phyloP scores from a whole-genome alignment of 1,140 invertebrate species.

The Drosophila malerkotliana region DNA sequence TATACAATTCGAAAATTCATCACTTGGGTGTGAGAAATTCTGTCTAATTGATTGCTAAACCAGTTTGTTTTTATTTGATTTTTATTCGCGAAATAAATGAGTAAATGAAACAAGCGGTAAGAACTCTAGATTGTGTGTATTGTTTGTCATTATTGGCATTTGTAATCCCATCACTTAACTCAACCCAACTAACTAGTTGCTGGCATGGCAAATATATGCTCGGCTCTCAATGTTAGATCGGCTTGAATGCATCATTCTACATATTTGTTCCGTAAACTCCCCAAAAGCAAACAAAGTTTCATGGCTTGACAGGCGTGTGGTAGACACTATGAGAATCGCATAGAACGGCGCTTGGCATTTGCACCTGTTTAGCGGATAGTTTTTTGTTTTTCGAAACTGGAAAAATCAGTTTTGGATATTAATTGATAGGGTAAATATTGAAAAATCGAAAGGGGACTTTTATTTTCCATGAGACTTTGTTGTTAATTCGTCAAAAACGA shows the following conservation, averaged over 20 bases:
- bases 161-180: neutral
- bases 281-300: conserved; percentile 22
- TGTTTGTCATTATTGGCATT: conserved; percentile 3
- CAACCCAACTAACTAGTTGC: neutral
- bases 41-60: neutral
- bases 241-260: conserved; percentile 23
- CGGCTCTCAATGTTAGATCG: conserved; percentile 21
- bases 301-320: conserved; percentile 5
- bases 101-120: neutral
- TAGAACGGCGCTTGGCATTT: conserved; percentile 6
- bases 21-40: conserved; percentile 3
- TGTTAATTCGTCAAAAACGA: conserved; percentile 41
- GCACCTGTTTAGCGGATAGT: neutral
- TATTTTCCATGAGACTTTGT: neutral
- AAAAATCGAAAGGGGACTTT: conserved; percentile 3
- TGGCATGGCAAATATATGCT: conserved; percentile 29
- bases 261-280: conserved; percentile 37
- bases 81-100: neutral
- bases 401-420: conserved; percentile 9
- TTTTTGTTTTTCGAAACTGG: neutral
- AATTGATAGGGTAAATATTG: conserved; percentile 4
- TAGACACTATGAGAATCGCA: neutral
- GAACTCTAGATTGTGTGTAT: neutral
- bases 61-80: neutral
- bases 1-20: neutral